A percentile compares a stretch with the other conserved stretches of the same genome.
phyloP scores from a whole-genome alignment of 2,113 vertebrate genomes.

The Hippocampus zosterae region DNA sequence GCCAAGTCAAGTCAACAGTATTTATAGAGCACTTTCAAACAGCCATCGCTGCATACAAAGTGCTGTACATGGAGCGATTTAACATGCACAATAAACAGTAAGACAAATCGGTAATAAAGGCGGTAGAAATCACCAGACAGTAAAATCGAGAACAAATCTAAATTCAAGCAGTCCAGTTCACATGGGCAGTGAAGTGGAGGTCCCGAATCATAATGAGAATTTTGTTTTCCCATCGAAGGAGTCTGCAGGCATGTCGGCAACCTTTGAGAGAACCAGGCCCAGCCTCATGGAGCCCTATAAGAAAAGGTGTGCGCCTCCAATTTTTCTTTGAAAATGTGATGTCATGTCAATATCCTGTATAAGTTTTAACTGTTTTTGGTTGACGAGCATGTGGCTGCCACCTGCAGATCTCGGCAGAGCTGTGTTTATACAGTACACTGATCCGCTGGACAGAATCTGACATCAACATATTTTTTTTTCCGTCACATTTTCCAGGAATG shows the following conservation, averaged over 20 bases:
- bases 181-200: not conserved
- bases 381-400: slow-evolving; percentile 4
- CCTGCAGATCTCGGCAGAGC: not conserved
- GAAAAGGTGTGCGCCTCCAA: slow-evolving; percentile 69
- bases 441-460: slow-evolving; percentile 5
- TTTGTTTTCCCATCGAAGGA: slow-evolving; percentile 64
- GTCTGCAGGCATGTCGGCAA: slow-evolving; percentile 56
- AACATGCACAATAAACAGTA: too few species aligned
- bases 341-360: not conserved
- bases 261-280: slow-evolving; percentile 55
- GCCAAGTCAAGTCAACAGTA: too few species aligned
- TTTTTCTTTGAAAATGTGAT: not conserved
- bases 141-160: too few species aligned
- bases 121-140: too few species aligned
- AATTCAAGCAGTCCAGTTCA: too few species aligned
- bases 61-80: too few species aligned
- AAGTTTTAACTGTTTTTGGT: slow-evolving; percentile 1
- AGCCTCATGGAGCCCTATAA: slow-evolving; percentile 70
- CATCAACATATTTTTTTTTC: slow-evolving; percentile 7
- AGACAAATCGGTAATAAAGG: too few species aligned
- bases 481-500: slow-evolving; percentile 37
- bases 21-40: too few species aligned
- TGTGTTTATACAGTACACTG: slow-evolving; percentile 8
- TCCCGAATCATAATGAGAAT: not conserved
- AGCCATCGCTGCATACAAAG: too few species aligned